Evolutionary conservation across 2,797 vertebrate species (phyloP), one percentile per base, ranked within the genome.

Genomic region (Meriones psammophilus): DNA sequence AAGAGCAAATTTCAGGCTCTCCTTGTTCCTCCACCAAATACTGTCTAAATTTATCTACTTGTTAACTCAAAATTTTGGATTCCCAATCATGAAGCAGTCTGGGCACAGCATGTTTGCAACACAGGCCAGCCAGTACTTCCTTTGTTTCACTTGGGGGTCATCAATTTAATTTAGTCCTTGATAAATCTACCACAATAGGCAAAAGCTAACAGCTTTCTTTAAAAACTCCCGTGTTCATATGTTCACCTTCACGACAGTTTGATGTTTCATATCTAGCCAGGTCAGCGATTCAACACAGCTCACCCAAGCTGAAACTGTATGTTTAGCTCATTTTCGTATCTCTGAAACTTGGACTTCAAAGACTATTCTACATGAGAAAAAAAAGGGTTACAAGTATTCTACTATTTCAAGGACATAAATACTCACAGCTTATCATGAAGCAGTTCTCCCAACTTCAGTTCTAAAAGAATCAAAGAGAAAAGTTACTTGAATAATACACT

Each of bases 391-490:
- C 42, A 81, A 97, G 28, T 81, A 71, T 73, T 79, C 81, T 1
- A 93, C 12, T 50, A 91, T 78, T 94, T 95, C 73, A 94, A 93
- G 22, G 26, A 85, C 42, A 92, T 12, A 84, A 28, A 69, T 98
- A 99, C 99, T 99, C 98, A 99, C 99, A 99, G 98, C 97, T 99
- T 99, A 98, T 99, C 99, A 98, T 99, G 99, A 98, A 99, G 99
- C 96, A 99, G 97, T 98, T 99, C 99, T 97, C 99, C 99, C 96
- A 99, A 99, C 97, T 99, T 99, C 97, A 99, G 98, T 97, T 99
- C 99, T 99, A 98, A 97, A 98, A 97, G 74, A 91, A 98, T 98
- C 10, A 98, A 90, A 97, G 97, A 83, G 94, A 74, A 96, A 96
- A 95, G 64, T 60, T 26, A 78, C 95, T 93, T 96, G 33, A 94